phyloP scores from a whole-genome alignment of 1,140 invertebrate genomes.

The Heliconius nattereri region DNA sequence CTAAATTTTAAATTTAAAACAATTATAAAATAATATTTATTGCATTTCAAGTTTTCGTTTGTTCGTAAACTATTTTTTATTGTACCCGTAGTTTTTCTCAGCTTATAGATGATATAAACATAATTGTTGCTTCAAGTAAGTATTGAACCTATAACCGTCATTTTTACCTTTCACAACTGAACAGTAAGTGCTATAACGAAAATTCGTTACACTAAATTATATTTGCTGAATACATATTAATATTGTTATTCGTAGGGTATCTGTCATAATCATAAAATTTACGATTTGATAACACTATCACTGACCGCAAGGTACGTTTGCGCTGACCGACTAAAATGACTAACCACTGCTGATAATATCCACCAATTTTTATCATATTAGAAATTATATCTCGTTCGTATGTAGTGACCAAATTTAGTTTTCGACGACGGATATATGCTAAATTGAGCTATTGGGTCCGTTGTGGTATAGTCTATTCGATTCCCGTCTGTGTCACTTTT shows the following conservation, averaged over 20 bases:
- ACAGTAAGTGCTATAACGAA: not conserved
- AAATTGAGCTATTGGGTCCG: not conserved
- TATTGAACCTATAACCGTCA: not conserved
- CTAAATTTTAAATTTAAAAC: not conserved
- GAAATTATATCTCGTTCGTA: not conserved
- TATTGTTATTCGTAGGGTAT: constrained; percentile 1
- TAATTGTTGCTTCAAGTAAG: no score
- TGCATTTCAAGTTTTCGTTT: not conserved
- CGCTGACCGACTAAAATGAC: constrained; percentile 12
- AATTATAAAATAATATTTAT: constrained; percentile 1
- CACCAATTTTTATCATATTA: constrained; percentile 9
- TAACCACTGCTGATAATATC: not conserved
- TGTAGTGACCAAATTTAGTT: not conserved
- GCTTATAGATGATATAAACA: no score
- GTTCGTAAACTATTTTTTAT: not conserved
- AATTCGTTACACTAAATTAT: constrained; percentile 4
- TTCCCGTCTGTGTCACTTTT: no score
- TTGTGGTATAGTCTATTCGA: not conserved
- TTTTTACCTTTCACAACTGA: not conserved
- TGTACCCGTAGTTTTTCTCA: no score
- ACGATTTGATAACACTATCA: constrained; percentile 5
- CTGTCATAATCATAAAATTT: constrained; percentile 15
- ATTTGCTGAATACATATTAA: not conserved
- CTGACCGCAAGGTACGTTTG: constrained; percentile 6
- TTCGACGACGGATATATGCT: not conserved